Conservation (phyloP, 2,888 invertebrate species). For the Xanthia icteritia region DNA sequence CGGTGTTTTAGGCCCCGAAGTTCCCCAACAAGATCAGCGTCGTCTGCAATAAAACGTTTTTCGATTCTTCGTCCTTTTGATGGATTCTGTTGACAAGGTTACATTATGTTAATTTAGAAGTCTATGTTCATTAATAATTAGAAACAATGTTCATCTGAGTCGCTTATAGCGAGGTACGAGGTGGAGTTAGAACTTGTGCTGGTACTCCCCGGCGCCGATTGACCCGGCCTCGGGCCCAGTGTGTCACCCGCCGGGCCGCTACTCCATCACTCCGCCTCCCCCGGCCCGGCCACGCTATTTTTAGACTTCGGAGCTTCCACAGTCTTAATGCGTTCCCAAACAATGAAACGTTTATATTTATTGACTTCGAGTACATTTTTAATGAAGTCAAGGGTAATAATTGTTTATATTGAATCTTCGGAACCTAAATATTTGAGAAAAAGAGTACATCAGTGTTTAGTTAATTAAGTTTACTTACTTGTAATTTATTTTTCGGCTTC, state of each 20-base stretch:
- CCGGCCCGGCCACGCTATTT: constrained; percentile 87
- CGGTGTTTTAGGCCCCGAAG: constrained; percentile 92
- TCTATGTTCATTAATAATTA: constrained; percentile 33
- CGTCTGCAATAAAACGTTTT: constrained; percentile 92
- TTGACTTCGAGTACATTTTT: constrained; percentile 34
- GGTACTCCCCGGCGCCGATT: constrained; percentile 77
- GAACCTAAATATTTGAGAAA: constrained; percentile 15
- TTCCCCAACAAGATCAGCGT: constrained; percentile 91
- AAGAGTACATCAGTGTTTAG: not conserved
- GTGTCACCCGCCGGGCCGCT: constrained; percentile 87
- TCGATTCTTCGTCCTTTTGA: constrained; percentile 87
- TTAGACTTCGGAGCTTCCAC: constrained; percentile 85
- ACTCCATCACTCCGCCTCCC: constrained; percentile 78
- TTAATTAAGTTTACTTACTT: constrained; percentile 87
- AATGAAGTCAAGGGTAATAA: constrained; percentile 17
- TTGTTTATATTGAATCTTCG: constrained; percentile 14
- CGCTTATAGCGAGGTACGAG: constrained; percentile 67
- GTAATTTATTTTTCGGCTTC: constrained; percentile 87
- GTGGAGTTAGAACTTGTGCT: constrained; percentile 69
- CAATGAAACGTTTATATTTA: constrained; percentile 66
- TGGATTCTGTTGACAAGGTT: constrained; percentile 80
- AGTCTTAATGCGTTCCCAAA: constrained; percentile 74
- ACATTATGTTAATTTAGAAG: constrained; percentile 40
- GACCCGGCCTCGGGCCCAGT: constrained; percentile 86
- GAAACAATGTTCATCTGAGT: constrained; percentile 49